A percentile compares a stretch with the other conserved stretches of the same genome.
Evolutionary conservation across 1,140 invertebrate genomes (phyloP).

Genomic region (Pissodes strobi): DNA sequence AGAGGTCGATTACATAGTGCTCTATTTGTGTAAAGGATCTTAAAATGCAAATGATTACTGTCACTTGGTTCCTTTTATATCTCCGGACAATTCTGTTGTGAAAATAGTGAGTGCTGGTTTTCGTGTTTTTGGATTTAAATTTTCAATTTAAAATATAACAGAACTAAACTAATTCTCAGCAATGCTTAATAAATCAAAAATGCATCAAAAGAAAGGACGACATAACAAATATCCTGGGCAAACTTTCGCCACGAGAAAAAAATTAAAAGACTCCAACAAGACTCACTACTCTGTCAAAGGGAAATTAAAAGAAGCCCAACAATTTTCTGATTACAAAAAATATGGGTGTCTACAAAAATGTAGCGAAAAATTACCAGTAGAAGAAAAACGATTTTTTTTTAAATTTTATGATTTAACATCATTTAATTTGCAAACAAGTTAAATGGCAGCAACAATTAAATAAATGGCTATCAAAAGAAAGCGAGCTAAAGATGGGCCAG

Average conservation of each 20-base stretch:
- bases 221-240: neutral
- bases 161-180: too few species aligned
- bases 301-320: neutral
- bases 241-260: conserved; percentile 1
- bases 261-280: conserved; percentile 1
- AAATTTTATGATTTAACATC: conserved; percentile 5
- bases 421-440: conserved; percentile 7
- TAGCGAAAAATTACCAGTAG: too few species aligned
- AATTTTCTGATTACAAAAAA: neutral
- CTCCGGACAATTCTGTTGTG: too few species aligned
- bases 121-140: too few species aligned
- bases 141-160: too few species aligned
- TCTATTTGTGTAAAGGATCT: too few species aligned
- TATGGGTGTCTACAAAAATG: too few species aligned
- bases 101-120: too few species aligned
- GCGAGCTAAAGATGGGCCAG: conserved; percentile 1
- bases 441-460: neutral
- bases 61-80: too few species aligned
- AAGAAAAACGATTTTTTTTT: neutral
- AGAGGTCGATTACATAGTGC: too few species aligned
- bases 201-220: neutral
- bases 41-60: too few species aligned
- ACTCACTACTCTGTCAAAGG: neutral
- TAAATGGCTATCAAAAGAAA: conserved; percentile 4
- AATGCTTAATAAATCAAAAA: too few species aligned